Conservation (phyloP, 2,797 vertebrate genomes). For the Eospalax fontanierii region DNA sequence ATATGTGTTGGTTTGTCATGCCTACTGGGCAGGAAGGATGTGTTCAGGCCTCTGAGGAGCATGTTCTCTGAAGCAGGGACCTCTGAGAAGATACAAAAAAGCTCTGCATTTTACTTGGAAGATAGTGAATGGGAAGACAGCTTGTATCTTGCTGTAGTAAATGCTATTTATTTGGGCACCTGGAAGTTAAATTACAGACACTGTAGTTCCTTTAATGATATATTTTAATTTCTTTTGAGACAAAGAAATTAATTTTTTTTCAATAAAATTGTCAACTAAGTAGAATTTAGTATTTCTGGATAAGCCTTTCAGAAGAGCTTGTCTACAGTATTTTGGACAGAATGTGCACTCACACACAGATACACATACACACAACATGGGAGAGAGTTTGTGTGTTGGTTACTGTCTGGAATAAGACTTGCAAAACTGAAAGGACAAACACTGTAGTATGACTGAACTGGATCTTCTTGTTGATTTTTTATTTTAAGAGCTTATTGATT, state of each 20-base stretch:
- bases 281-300: conserved; percentile 2
- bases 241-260: conserved; percentile 55
- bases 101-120: conserved; percentile 5
- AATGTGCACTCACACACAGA: neutral
- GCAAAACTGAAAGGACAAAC: neutral
- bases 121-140: conserved; percentile 1
- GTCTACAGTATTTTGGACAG: conserved; percentile 4
- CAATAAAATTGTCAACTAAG: conserved; percentile 54
- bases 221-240: conserved; percentile 43
- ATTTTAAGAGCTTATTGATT: conserved; percentile 9
- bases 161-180: conserved; percentile 35
- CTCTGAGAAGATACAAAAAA: neutral
- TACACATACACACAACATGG: neutral
- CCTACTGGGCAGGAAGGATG: neutral
- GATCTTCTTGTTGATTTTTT: conserved; percentile 33
- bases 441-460: neutral
- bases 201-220: conserved; percentile 44
- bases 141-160: conserved; percentile 32
- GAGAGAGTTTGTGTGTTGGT: neutral
- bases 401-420: conserved; percentile 39
- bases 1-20: neutral
- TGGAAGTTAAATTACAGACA: conserved; percentile 41
- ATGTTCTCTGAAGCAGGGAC: neutral
- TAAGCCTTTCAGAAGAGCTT: conserved; percentile 21
- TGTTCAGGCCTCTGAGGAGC: neutral